Evolutionary conservation across 1,140 invertebrate genomes (phyloP).

Genomic region (Drosophila nigromelanica): DNA sequence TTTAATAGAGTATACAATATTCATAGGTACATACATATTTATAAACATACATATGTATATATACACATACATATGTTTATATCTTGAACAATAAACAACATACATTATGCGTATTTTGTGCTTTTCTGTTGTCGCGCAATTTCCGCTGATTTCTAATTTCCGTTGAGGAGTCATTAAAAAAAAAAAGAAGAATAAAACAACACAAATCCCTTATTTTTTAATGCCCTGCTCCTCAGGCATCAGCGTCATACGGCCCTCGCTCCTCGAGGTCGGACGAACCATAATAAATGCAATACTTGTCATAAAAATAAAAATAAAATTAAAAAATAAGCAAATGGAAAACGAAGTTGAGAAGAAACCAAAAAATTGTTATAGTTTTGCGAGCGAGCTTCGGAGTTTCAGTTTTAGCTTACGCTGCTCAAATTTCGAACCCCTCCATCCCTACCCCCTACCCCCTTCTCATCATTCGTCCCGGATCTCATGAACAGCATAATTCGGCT

Average conservation of each 20-base stretch:
- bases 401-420: slow-evolving; percentile 74
- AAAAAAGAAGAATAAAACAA: slow-evolving; percentile 20
- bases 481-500: slow-evolving; percentile 46
- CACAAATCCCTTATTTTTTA: slow-evolving; percentile 63
- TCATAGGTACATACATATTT: background rate
- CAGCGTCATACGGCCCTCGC: slow-evolving; percentile 5
- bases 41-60: background rate
- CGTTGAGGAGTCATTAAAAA: slow-evolving; percentile 69
- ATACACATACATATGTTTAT: background rate
- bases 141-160: slow-evolving; percentile 81
- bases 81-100: slow-evolving; percentile 20
- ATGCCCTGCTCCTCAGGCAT: slow-evolving; percentile 46
- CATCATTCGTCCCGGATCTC: background rate
- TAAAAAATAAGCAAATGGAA: slow-evolving; percentile 40
- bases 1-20: slow-evolving; percentile 4
- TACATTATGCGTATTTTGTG: slow-evolving; percentile 38
- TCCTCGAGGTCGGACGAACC: slow-evolving; percentile 42
- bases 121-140: slow-evolving; percentile 61
- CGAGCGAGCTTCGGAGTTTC: slow-evolving; percentile 37
- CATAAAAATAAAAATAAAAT: slow-evolving; percentile 73
- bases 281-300: slow-evolving; percentile 77
- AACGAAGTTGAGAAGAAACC: background rate
- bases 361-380: slow-evolving; percentile 73
- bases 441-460: background rate
- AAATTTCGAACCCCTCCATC: slow-evolving; percentile 47